Evolutionary conservation across 2,113 vertebrate species (phyloP), one percentile per base, ranked within the genome.

Genomic region (Pseudorectes ferrugineus): DNA sequence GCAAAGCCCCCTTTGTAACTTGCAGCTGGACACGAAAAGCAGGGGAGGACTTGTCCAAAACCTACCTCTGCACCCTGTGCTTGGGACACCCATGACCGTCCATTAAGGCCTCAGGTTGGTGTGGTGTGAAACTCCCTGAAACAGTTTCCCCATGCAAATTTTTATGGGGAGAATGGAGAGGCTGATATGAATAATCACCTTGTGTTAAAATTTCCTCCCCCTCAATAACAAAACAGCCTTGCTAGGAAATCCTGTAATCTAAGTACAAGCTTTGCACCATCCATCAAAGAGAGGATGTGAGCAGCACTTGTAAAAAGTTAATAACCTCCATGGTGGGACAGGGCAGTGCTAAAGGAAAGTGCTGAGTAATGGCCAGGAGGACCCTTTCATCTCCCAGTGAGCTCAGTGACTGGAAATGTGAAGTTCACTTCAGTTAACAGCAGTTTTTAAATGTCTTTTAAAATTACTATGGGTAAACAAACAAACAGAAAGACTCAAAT

Each of bases 221-320:
- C 28, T 83, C 62, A 85, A 55, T 70, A 93, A 83, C 7, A 21
- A 67, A 95, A 79, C 1, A 14, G 17, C 43, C 75, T 84, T 94
- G 71, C 85, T 90, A 85, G 72, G 85, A 94, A 96, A 91, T 72
- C 67, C 59, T 94, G 74, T 74, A 88, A 92, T 78, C 85, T 92
- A 85, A 92, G 74, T 85, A 84, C 79, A 63, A 83, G 75, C 7
- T 88, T 83, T 94, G 67, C 74, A 90, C 73, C 63, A 88, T 93
- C 68, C 83, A 90, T 97, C 94, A 96, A 94, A 95, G 65, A 78
- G 79, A 96, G 95, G 95, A 96, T 97, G 93, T 95, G 85, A 96
- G 49, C 59, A 67, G 72, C 0, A 0, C 90, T 93, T 92, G 94
- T 95, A 97, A 96, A 93, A 97, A 86, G 85, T 92, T 94, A 95